Evolutionary conservation across 2,888 invertebrate species (phyloP).

Genomic region (Pollenia labialis): DNA sequence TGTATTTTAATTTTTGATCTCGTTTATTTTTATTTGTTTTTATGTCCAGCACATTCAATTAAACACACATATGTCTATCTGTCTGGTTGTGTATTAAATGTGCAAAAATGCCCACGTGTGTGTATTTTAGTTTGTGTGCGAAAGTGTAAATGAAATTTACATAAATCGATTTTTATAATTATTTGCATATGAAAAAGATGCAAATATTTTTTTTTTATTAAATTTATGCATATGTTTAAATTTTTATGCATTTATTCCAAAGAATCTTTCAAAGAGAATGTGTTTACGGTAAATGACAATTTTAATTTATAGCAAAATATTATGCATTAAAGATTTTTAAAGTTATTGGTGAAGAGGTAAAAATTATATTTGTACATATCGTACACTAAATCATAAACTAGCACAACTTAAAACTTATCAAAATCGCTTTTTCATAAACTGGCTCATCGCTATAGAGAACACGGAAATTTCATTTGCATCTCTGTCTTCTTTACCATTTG

Average conservation of each 20-base stretch:
- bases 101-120: slow-evolving; percentile 1
- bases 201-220: slow-evolving; percentile 29
- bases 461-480: too few relatives aligned
- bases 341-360: too few relatives aligned
- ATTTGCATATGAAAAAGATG: slow-evolving; percentile 63
- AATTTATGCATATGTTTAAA: slow-evolving; percentile 51
- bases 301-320: background rate
- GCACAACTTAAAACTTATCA: too few relatives aligned
- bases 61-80: background rate
- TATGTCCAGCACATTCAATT: slow-evolving; percentile 35
- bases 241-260: slow-evolving; percentile 1
- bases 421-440: too few relatives aligned
- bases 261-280: background rate
- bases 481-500: too few relatives aligned
- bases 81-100: slow-evolving; percentile 18
- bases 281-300: background rate
- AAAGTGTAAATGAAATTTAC: slow-evolving; percentile 68
- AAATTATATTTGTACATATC: too few relatives aligned
- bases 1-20: slow-evolving; percentile 67
- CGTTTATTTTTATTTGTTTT: slow-evolving; percentile 37
- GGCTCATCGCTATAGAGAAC: too few relatives aligned
- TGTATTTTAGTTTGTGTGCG: slow-evolving; percentile 44
- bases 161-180: slow-evolving; percentile 77
- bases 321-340: too few relatives aligned
- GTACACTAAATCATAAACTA: too few relatives aligned